Percentiles rank a stretch among this genome's conserved stretches.
phyloP scores from a whole-genome alignment of 2,113 vertebrate species.

The Zootoca vivipara region DNA sequence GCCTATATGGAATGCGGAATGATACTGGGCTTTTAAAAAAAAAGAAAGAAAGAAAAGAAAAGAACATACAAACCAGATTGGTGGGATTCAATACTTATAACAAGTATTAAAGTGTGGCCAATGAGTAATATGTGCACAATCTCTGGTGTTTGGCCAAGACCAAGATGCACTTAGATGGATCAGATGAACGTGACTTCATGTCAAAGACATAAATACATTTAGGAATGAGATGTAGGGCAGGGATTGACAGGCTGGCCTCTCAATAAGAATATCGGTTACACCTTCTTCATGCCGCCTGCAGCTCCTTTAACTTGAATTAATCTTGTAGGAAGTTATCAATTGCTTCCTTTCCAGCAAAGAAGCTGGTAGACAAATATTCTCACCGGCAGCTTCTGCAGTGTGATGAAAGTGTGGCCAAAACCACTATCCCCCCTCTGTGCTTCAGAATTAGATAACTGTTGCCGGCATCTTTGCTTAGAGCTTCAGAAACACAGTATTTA shows the following conservation, averaged over 20 bases:
- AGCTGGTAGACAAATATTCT: not conserved
- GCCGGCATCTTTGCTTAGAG: not conserved
- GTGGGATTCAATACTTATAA: not conserved
- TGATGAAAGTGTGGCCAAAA: not conserved
- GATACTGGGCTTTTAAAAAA: not conserved
- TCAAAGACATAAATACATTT: not conserved
- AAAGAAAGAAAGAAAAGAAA: too few species aligned
- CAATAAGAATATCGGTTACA: not conserved
- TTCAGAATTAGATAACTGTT: not conserved
- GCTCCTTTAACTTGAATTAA: not conserved
- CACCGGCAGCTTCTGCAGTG: not conserved
- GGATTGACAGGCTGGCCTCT: not conserved
- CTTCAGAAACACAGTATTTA: slow-evolving; percentile 23
- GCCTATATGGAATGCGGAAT: not conserved
- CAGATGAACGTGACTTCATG: not conserved
- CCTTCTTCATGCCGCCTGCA: not conserved
- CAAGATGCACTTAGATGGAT: not conserved
- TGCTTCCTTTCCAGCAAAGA: slow-evolving; percentile 1
- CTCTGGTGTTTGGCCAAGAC: not conserved
- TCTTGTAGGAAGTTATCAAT: not conserved
- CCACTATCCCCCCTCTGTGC: too few species aligned
- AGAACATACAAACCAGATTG: not conserved
- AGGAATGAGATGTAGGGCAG: not conserved
- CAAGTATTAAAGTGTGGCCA: not conserved
- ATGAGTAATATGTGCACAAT: not conserved